Percentiles rank a stretch among this genome's conserved stretches.
Conservation (phyloP, 2,797 vertebrate genomes). For the Botia almorhae region DNA sequence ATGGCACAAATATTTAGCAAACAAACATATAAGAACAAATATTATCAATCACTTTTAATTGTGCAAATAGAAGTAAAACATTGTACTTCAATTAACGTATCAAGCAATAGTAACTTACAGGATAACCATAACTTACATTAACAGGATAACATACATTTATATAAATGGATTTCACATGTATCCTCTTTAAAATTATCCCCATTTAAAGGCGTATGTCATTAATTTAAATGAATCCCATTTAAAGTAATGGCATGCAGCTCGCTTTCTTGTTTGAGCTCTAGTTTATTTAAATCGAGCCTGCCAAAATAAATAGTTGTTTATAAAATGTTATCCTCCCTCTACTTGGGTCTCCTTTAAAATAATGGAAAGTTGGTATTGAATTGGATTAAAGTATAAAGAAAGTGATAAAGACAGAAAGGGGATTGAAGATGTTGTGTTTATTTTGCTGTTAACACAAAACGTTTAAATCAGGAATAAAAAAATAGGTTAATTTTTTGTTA, state of each 20-base stretch:
- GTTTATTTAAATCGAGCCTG: conserved; percentile 65
- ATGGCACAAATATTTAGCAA: background rate
- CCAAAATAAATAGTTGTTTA: conserved; percentile 70
- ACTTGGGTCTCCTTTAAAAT: conserved; percentile 44
- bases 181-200: conserved; percentile 62
- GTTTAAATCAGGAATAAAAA: background rate
- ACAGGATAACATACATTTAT: conserved; percentile 67
- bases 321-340: conserved; percentile 49
- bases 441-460: background rate
- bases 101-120: conserved; percentile 41
- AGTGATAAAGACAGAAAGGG: background rate
- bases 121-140: too few relatives aligned
- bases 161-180: conserved; percentile 79
- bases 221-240: conserved; percentile 41
- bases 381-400: conserved; percentile 54
- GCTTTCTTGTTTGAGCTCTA: conserved; percentile 67
- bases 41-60: background rate
- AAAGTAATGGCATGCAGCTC: conserved; percentile 64
- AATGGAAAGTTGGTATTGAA: conserved; percentile 63
- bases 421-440: background rate
- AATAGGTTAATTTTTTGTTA: background rate
- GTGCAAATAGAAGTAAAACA: background rate
- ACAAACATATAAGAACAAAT: background rate
- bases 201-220: conserved; percentile 70
- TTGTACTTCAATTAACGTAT: conserved; percentile 71